Evolutionary conservation across 2,888 invertebrate genomes (phyloP), one percentile per base, ranked within the genome.

Genomic region (Dryobota labecula): DNA sequence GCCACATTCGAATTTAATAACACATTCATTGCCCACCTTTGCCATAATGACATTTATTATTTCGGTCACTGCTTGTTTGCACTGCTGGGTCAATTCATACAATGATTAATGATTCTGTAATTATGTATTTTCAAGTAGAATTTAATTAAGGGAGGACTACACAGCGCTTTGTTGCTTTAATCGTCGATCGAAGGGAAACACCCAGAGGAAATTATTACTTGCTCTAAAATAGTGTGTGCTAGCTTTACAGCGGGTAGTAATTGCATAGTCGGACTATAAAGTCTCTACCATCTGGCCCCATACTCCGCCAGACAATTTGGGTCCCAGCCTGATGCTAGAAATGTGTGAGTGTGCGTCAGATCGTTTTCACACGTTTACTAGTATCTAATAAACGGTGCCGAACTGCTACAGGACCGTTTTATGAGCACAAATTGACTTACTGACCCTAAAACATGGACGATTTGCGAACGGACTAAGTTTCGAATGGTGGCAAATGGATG

Each of bases 181-280:
- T 47, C 24, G 64, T 76, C 45, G 38, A 81, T 76, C 70, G 77
- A 62, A 71, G 43, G 63, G 47, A 41, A 64, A 57, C 51, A 68
- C 41, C 43, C 61, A 30, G 20, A 63, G 62, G 78, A 56, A 84
- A 78, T 84, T 72, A 76, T 70, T 54, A 53, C 49, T 62, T 67
- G 61, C 51, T 78, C 76, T 70, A 56, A 78, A 66, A 27, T 58
- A 69, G 68, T 78, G 65, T 82, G 41, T 60, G 36, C 80, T 56
- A 54, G 74, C 70, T 78, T 73, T 76, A 76, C 64, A 64, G 54
- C 15, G 76, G 73, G 58, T 80, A 76, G 83, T 84, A 82, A 82
- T 84, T 85, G 85, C 80, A 78, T 75, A 77, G 73, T 70, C 61
- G 58, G 58, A 69, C 82, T 67, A 77, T 83, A 80, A 76, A 85